Evolutionary conservation across 2,888 invertebrate genomes (phyloP).

Genomic region (Spisula subtruncata): DNA sequence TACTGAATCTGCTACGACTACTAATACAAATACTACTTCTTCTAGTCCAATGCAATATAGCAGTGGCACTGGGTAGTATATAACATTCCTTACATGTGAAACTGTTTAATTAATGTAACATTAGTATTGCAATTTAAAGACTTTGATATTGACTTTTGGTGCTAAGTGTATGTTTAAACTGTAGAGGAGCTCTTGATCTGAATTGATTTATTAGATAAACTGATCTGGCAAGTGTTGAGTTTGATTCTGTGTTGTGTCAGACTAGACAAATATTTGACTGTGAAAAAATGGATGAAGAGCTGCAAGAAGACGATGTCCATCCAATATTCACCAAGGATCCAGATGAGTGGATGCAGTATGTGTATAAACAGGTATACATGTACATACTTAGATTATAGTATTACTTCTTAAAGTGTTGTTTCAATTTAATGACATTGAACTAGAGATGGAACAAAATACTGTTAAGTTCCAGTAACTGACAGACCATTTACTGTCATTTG

Average conservation of each 20-base stretch:
- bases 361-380: constrained; percentile 83
- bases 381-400: no score
- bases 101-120: neutral
- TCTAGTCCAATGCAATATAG: constrained; percentile 11
- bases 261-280: neutral
- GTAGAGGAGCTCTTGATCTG: neutral
- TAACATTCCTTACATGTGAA: neutral
- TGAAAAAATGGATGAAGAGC: constrained; percentile 61
- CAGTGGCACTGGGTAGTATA: neutral
- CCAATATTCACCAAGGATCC: constrained; percentile 86
- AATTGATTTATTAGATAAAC: neutral
- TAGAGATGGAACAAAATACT: no score
- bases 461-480: no score
- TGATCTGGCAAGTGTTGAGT: neutral
- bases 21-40: neutral
- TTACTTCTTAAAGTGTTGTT: no score
- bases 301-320: constrained; percentile 76
- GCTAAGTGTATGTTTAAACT: neutral
- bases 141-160: neutral
- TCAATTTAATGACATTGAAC: no score
- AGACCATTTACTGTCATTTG: no score
- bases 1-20: neutral
- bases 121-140: neutral
- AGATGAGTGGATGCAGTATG: constrained; percentile 83
- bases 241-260: neutral